These are phyloP conservation scores for Strix occidentalis DNA, from an alignment of 2,797 vertebrate genomes.

Conservation along the genomic window DNA sequence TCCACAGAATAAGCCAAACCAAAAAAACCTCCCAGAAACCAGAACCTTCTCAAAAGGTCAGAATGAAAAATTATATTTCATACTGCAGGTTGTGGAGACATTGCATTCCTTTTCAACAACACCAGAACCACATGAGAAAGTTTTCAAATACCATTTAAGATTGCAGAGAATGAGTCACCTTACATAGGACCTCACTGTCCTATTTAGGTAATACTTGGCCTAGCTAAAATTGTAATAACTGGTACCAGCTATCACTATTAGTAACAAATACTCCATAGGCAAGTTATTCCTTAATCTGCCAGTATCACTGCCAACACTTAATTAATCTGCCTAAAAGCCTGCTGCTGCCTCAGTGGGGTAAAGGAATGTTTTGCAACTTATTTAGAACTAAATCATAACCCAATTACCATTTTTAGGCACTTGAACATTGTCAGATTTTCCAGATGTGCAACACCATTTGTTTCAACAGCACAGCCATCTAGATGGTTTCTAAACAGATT, in stretches of 20 bases:
- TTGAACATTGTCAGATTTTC: background rate
- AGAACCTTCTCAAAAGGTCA: background rate
- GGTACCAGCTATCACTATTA: background rate
- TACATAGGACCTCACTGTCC: background rate
- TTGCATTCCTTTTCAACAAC: conserved; percentile 9
- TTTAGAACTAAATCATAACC: background rate
- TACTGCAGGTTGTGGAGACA: background rate
- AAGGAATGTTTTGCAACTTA: background rate
- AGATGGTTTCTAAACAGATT: background rate
- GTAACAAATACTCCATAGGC: background rate
- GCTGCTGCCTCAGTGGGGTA: background rate
- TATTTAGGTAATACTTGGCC: background rate
- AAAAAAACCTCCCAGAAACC: background rate
- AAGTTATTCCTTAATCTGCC: background rate
- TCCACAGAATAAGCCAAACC: background rate
- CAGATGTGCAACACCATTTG: background rate
- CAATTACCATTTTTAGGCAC: background rate
- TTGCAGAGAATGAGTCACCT: background rate
- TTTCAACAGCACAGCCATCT: background rate
- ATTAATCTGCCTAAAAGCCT: background rate
- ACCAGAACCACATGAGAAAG: conserved; percentile 9
- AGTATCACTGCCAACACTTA: background rate
- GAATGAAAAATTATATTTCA: background rate
- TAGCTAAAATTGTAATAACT: background rate
- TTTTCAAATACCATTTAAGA: background rate